Percentiles rank a stretch among this genome's conserved stretches.
These are phyloP conservation scores for Terrapene triunguis DNA, from an alignment of 2,113 vertebrate genomes.

Conservation along the genomic window DNA sequence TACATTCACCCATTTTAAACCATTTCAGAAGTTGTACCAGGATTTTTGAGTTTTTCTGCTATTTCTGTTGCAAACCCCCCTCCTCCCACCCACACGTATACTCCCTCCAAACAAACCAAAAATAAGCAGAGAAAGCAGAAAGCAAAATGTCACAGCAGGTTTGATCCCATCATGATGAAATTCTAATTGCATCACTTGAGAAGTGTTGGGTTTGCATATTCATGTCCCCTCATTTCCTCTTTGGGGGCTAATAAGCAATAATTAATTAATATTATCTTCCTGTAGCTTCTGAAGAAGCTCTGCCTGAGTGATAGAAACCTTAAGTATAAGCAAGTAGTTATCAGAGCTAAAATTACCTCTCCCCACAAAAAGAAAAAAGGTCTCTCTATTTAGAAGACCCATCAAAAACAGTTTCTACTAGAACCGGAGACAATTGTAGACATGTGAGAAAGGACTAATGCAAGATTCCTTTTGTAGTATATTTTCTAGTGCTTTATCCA, in stretches of 20 bases:
- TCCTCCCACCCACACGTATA: background rate
- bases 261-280: slow-evolving; percentile 51
- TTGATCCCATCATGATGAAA: background rate
- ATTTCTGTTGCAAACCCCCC: background rate
- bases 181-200: slow-evolving; percentile 28
- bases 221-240: slow-evolving; percentile 63
- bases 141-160: slow-evolving; percentile 53
- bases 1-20: background rate
- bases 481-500: background rate
- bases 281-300: slow-evolving; percentile 21
- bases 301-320: background rate
- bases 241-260: slow-evolving; percentile 30
- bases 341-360: background rate
- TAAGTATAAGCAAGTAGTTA: slow-evolving; percentile 19
- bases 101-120: background rate
- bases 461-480: background rate
- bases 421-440: background rate
- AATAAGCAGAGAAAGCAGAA: background rate
- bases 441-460: background rate
- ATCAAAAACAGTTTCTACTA: background rate
- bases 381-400: fast-evolving
- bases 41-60: slow-evolving; percentile 1
- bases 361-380: background rate
- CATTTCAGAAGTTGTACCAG: background rate
- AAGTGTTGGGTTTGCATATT: slow-evolving; percentile 62